A percentile compares a stretch with the other conserved stretches of the same genome.
These are phyloP conservation scores for Delia radicum DNA, from an alignment of 1,140 invertebrate species.

Conservation along the genomic window DNA sequence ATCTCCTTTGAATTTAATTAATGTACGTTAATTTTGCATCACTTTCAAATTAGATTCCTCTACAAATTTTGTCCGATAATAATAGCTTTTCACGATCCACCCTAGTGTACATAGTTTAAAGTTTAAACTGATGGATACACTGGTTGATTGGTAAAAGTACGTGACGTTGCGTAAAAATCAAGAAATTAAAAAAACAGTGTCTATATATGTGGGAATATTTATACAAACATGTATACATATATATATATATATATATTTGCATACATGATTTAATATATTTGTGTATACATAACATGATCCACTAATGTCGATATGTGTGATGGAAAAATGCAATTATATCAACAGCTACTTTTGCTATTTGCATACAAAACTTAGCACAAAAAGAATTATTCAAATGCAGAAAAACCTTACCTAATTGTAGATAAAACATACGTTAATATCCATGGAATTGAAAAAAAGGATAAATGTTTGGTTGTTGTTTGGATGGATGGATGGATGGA, in stretches of 20 bases:
- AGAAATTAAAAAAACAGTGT: not conserved
- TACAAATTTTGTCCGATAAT: no score
- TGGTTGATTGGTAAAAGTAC: slow-evolving; percentile 1
- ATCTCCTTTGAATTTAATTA: no score
- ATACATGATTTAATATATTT: not conserved
- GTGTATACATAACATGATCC: slow-evolving; percentile 14
- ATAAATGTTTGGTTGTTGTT: not conserved
- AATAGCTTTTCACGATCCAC: no score
- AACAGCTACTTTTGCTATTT: not conserved
- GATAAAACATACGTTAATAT: not conserved
- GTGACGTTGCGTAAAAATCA: slow-evolving; percentile 3
- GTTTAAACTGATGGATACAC: not conserved
- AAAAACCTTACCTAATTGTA: not conserved
- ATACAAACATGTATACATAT: not conserved
- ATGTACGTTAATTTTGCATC: no score
- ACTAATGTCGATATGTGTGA: slow-evolving; percentile 14
- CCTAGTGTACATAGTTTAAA: no score
- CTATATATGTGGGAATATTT: not conserved
- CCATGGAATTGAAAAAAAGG: not conserved
- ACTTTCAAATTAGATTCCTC: no score
- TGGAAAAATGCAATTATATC: slow-evolving; percentile 12
- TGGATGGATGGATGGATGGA: not conserved
- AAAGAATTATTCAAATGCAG: not conserved
- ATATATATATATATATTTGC: not conserved
- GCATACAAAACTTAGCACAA: not conserved